A percentile compares a stretch with the other conserved stretches of the same genome.
phyloP scores from a whole-genome alignment of 2,113 vertebrate species.

The Gobio gobio region DNA sequence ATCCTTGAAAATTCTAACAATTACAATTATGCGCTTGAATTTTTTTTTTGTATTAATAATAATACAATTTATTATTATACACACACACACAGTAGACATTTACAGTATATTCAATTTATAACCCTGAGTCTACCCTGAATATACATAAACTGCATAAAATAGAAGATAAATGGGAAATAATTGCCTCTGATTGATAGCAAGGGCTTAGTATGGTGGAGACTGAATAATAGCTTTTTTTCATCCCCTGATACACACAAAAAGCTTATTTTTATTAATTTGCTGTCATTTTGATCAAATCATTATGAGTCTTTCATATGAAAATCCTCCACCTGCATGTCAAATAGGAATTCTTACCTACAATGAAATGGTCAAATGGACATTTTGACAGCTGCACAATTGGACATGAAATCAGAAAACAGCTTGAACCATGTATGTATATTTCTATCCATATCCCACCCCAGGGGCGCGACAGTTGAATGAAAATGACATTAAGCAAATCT shows the following conservation, averaged over 20 bases:
- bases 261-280: not conserved
- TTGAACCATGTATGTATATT: constrained; percentile 33
- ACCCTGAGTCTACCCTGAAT: not conserved
- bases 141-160: not conserved
- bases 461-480: constrained; percentile 11
- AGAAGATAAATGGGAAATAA: constrained; percentile 7
- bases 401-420: constrained; percentile 22
- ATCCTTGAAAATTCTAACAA: no score
- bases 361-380: constrained; percentile 22
- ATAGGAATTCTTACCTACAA: constrained; percentile 1
- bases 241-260: constrained; percentile 55
- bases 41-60: no score
- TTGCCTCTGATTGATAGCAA: constrained; percentile 18
- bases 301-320: constrained; percentile 33
- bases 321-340: constrained; percentile 23
- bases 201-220: constrained; percentile 43
- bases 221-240: constrained; percentile 65
- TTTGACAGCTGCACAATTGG: constrained; percentile 43
- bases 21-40: no score
- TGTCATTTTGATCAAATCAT: constrained; percentile 24
- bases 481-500: constrained; percentile 26
- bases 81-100: not conserved
- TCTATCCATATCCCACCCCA: constrained; percentile 24
- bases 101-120: not conserved
- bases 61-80: no score